Conservation (phyloP, 2,888 invertebrate species). For the Pachymerium ferrugineum region DNA sequence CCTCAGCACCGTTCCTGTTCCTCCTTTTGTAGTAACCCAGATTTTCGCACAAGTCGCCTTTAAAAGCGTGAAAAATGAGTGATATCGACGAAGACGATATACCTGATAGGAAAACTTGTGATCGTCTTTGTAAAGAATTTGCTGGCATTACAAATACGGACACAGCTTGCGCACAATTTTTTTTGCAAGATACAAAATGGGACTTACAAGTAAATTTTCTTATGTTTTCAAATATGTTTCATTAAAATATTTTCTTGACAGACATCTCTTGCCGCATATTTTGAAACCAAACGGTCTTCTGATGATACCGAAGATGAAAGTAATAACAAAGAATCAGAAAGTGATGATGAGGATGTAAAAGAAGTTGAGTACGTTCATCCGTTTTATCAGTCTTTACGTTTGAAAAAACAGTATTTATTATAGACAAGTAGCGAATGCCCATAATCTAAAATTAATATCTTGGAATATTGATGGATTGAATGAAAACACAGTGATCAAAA, state of each 20-base stretch:
- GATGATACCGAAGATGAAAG: neutral
- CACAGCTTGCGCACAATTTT: conserved; percentile 54
- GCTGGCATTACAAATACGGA: conserved; percentile 54
- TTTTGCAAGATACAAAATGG: conserved; percentile 55
- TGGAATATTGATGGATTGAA: conserved; percentile 60
- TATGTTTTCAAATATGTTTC: too few relatives aligned
- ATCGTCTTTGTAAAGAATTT: conserved; percentile 50
- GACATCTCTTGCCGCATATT: neutral
- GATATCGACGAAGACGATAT: conserved; percentile 40
- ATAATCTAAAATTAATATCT: conserved; percentile 49
- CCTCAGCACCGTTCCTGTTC: too few relatives aligned
- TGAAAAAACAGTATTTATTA: neutral
- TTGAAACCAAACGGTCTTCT: neutral
- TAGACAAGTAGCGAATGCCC: neutral
- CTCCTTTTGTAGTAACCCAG: too few relatives aligned
- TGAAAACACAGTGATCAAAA: conserved; percentile 49
- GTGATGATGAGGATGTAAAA: too few relatives aligned
- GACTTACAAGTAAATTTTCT: conserved; percentile 48
- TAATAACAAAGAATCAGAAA: too few relatives aligned
- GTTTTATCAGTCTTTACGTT: too few relatives aligned
- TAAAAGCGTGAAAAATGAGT: conserved; percentile 1
- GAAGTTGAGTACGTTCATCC: too few relatives aligned
- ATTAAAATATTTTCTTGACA: neutral
- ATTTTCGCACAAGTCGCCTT: too few relatives aligned
- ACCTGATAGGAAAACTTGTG: conserved; percentile 48